phyloP scores from a whole-genome alignment of 1,140 invertebrate genomes.

The Scaptomyza montana region DNA sequence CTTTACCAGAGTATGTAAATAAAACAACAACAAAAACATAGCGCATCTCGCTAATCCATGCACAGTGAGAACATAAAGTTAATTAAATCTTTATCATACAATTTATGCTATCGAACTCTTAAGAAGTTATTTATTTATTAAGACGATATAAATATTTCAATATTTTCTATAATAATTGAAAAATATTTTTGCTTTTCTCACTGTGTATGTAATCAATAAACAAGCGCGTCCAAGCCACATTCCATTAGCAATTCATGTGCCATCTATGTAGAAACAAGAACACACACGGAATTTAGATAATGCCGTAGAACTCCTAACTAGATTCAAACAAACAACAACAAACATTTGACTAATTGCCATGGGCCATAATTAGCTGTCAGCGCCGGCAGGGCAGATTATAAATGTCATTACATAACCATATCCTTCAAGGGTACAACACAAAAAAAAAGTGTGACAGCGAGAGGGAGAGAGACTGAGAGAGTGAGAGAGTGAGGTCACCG shows the following conservation, averaged over 20 bases:
- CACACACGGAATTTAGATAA: slow-evolving; percentile 35
- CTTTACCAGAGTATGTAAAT: too few relatives aligned
- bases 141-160: too few relatives aligned
- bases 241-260: slow-evolving; percentile 44
- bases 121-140: too few relatives aligned
- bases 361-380: slow-evolving; percentile 70
- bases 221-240: slow-evolving; percentile 25
- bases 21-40: too few relatives aligned
- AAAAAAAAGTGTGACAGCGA: neutral
- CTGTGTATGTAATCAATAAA: slow-evolving; percentile 36
- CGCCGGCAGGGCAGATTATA: slow-evolving; percentile 50
- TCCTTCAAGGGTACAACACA: slow-evolving; percentile 5
- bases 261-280: neutral
- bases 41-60: too few relatives aligned
- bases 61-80: slow-evolving; percentile 1
- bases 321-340: slow-evolving; percentile 2
- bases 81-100: neutral
- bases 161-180: too few relatives aligned
- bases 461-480: too few relatives aligned
- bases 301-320: slow-evolving; percentile 22
- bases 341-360: slow-evolving; percentile 48
- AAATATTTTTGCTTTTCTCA: too few relatives aligned
- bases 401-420: slow-evolving; percentile 49
- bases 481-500: neutral
- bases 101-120: too few relatives aligned